Evolutionary conservation across 2,113 vertebrate species (phyloP).

Genomic region (Nansenia antarctica): DNA sequence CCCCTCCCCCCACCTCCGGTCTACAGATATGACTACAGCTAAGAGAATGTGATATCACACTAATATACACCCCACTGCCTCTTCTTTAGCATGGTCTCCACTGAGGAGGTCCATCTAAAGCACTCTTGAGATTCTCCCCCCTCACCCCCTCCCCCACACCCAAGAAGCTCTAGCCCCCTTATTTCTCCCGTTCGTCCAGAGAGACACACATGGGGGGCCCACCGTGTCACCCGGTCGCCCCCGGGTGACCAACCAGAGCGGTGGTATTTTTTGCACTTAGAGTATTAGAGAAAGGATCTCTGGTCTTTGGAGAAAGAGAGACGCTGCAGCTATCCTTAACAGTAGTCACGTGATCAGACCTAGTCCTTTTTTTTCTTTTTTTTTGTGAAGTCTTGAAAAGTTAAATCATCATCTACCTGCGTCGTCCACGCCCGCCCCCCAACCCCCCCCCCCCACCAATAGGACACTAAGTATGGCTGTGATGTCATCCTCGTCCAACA

Average conservation of each 20-base stretch:
- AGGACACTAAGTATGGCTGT: constrained; percentile 37
- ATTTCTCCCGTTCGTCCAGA: constrained; percentile 34
- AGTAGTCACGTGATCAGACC: constrained; percentile 39
- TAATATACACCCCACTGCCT: constrained; percentile 71
- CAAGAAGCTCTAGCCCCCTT: constrained; percentile 21
- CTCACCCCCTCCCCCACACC: no score
- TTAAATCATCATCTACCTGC: constrained; percentile 33
- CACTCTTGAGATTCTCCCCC: constrained; percentile 54
- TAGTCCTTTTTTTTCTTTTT: constrained; percentile 35
- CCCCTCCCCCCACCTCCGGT: constrained; percentile 13
- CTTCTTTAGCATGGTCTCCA: no score
- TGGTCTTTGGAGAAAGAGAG: constrained; percentile 43
- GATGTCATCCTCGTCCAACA: neutral
- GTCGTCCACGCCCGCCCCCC: constrained; percentile 15
- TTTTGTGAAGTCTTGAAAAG: no score
- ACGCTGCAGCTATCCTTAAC: constrained; percentile 42
- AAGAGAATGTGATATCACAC: constrained; percentile 73
- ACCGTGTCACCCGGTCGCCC: constrained; percentile 43
- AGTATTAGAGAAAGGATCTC: constrained; percentile 20
- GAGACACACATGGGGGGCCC: constrained; percentile 45
- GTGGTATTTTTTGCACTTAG: constrained; percentile 68
- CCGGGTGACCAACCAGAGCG: constrained; percentile 55
- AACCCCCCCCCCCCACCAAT: neutral
- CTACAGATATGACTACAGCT: constrained; percentile 62
- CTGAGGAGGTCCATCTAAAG: constrained; percentile 66